phyloP scores from a whole-genome alignment of 2,888 invertebrate species.

The Chrysotoxum bicinctum region DNA sequence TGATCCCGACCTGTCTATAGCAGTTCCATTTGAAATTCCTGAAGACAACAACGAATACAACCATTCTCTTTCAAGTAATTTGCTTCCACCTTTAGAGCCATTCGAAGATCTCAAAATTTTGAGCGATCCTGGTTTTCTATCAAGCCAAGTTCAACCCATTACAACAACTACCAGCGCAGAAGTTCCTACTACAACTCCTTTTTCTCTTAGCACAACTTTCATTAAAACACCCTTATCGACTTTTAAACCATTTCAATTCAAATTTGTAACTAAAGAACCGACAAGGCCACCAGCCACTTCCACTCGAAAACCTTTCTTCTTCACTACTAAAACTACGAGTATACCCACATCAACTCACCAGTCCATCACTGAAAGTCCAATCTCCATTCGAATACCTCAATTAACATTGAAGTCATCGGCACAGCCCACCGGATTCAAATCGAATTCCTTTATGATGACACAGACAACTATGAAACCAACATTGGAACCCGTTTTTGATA shows the following conservation, averaged over 20 bases:
- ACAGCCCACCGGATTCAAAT: slow-evolving; percentile 49
- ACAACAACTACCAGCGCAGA: slow-evolving; percentile 61
- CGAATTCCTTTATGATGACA: slow-evolving; percentile 65
- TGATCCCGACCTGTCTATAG: slow-evolving; percentile 79
- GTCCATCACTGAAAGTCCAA: slow-evolving; percentile 37
- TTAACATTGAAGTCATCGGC: slow-evolving; percentile 48
- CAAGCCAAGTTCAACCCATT: slow-evolving; percentile 31
- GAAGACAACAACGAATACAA: slow-evolving; percentile 79
- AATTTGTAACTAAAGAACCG: slow-evolving; percentile 34
- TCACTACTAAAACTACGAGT: slow-evolving; percentile 44
- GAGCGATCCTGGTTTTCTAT: slow-evolving; percentile 9
- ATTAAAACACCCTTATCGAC: slow-evolving; percentile 26
- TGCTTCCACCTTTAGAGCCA: slow-evolving; percentile 79
- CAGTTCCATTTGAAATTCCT: slow-evolving; percentile 78
- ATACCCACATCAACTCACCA: slow-evolving; percentile 65
- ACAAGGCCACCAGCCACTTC: slow-evolving; percentile 21
- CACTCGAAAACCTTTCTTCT: slow-evolving; percentile 32
- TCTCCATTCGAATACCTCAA: slow-evolving; percentile 59
- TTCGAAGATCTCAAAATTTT: slow-evolving; percentile 76
- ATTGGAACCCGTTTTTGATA: slow-evolving; percentile 24
- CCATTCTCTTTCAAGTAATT: slow-evolving; percentile 76
- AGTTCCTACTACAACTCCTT: slow-evolving; percentile 67
- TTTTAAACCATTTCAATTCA: slow-evolving; percentile 44
- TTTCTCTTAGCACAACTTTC: slow-evolving; percentile 56
- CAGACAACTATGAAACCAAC: slow-evolving; percentile 27